Base-by-base conservation (phyloP, 2,888 invertebrate species). In the Eristalis arbustorum region DNA sequence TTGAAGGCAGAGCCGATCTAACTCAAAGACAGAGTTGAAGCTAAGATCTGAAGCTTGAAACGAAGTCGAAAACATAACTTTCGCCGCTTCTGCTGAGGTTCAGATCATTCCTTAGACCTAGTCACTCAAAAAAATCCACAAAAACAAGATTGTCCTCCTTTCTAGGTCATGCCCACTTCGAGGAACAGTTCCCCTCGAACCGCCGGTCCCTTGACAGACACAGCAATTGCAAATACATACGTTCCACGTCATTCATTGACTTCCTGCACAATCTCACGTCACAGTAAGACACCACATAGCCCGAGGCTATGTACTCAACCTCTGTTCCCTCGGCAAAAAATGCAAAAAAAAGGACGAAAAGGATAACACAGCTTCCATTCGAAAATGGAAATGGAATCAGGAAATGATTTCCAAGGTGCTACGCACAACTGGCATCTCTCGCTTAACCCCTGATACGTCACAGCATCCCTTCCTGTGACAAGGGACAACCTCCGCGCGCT, bases 361-460 rank as follows among this genome's bases (percentile, higher is more conserved):
- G 49, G 49, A 18, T 49, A 49, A 11, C 22, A 37, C 67, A 40
- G 59, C 72, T 40, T 74, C 73, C 42, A 83, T 74, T 72, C 74
- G 69, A 74, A 78, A 87, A 74, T 83, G 85, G n/a, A 71, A 87
- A 87, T 87, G 37, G 82, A 87, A 78, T 87, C 68, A 87, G 85
- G 85, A 87, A 87, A 87, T 87, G 82, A 82, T 82, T 78, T 83
- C 13, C 59, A 66, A 71, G 49, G 73, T 68, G 81, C 18, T 18
- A 49, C 49, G 68, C 76, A 77, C 69, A 77, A 71, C 74, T 82
- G 73, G 31, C 25, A 23, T 71, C 62, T 71, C 62, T 66, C 49
- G 49, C 18, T 8, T n/a, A 49, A 67, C 62, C 66, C 80, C 67
- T 67, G 66, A 66, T 61, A 22, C 56, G 59, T 8, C 13, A 68